phyloP scores from a whole-genome alignment of 1,140 invertebrate genomes.

The Tetraneura akinire region DNA sequence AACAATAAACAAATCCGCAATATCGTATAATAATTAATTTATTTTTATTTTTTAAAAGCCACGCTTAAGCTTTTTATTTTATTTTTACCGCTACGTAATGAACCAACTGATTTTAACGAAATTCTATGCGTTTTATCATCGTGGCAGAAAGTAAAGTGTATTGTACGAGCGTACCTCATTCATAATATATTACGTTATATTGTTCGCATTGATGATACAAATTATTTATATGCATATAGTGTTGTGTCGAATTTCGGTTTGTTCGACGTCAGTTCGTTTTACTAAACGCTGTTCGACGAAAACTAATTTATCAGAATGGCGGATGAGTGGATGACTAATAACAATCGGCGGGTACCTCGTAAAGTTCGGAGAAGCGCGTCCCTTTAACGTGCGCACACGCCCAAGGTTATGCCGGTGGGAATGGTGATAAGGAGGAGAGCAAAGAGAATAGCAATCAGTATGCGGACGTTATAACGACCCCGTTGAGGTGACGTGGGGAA shows the following conservation, averaged over 20 bases:
- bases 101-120: no score
- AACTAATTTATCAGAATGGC: slow-evolving; percentile 6
- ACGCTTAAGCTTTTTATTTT: no score
- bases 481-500: not conserved
- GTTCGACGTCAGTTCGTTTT: not conserved
- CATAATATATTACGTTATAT: no score
- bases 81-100: no score
- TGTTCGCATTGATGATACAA: no score
- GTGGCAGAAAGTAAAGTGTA: no score
- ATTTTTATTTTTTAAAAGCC: no score
- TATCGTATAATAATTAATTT: no score
- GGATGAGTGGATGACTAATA: slow-evolving; percentile 22
- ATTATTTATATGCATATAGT: not conserved
- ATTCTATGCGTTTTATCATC: no score
- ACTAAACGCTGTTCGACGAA: not conserved
- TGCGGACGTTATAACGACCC: not conserved
- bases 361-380: not conserved
- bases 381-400: not conserved
- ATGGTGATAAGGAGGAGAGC: slow-evolving; percentile 14
- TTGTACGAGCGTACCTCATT: no score
- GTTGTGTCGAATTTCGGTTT: not conserved
- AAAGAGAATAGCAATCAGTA: slow-evolving; percentile 18
- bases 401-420: slow-evolving; percentile 3
- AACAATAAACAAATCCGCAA: no score
- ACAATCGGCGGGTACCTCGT: not conserved